Evolutionary conservation across 2,888 invertebrate species (phyloP).

Genomic region (Caenorhabditis sinica): DNA sequence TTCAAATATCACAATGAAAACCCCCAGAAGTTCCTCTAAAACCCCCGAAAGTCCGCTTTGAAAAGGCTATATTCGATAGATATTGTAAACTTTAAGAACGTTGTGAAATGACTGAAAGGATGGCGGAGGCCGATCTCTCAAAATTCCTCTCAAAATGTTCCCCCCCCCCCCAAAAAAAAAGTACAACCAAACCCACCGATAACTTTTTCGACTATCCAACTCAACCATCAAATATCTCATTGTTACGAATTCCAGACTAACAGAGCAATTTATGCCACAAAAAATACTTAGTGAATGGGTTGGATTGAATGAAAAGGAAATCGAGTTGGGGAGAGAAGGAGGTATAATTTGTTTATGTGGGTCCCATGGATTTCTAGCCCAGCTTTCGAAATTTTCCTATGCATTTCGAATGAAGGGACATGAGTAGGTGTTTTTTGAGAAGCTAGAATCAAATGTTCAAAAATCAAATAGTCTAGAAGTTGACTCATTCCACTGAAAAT

Average conservation of each 20-base stretch:
- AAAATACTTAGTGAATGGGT: neutral
- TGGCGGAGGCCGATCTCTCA: no score
- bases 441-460: neutral
- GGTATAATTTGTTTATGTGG: constrained; percentile 10
- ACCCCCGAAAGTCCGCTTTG: no score
- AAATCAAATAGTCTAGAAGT: neutral
- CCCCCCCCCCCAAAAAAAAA: no score
- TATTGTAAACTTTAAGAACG: no score
- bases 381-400: constrained; percentile 10
- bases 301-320: constrained; percentile 9
- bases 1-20: no score
- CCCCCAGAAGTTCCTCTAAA: no score
- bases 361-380: neutral
- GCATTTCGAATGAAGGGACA: constrained; percentile 14
- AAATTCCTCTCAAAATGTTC: no score
- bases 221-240: constrained; percentile 48
- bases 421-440: neutral
- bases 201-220: constrained; percentile 19
- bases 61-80: no score
- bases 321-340: neutral
- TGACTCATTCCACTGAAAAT: neutral
- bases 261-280: neutral
- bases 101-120: no score
- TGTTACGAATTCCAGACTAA: constrained; percentile 1
- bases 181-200: constrained; percentile 40